Percentiles rank a stretch among this genome's conserved stretches.
Evolutionary conservation across 2,797 vertebrate species (phyloP).

Genomic region (Falco berigora): DNA sequence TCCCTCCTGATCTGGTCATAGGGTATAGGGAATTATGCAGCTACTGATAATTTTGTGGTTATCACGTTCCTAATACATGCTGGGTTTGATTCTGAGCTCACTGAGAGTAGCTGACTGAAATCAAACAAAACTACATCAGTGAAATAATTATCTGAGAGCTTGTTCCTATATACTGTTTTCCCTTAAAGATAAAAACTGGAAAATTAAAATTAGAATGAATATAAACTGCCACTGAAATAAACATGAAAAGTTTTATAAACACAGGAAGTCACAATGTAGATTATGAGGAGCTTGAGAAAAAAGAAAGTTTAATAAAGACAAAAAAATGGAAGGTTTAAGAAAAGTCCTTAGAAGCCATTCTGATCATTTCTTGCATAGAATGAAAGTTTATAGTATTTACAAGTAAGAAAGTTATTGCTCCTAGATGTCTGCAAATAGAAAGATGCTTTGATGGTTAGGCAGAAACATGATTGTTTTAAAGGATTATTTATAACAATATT

Average conservation of each 20-base stretch:
- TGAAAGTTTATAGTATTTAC: constrained; percentile 41
- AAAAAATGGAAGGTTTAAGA: constrained; percentile 48
- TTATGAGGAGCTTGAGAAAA: constrained; percentile 60
- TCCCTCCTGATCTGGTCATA: background rate
- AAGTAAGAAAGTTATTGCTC: constrained; percentile 42
- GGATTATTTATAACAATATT: constrained; percentile 25
- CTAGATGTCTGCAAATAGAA: constrained; percentile 62
- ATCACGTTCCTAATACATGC: background rate
- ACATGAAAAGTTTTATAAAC: constrained; percentile 52
- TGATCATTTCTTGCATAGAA: constrained; percentile 45
- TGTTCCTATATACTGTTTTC: background rate
- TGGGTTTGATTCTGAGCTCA: background rate
- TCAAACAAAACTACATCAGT: background rate
- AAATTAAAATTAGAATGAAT: constrained; percentile 48
- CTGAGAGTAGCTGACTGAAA: background rate
- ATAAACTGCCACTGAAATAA: constrained; percentile 54
- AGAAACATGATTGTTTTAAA: constrained; percentile 47
- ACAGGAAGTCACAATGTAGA: constrained; percentile 60
- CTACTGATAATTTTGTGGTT: background rate
- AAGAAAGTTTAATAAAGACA: constrained; percentile 63
- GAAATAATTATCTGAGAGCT: background rate
- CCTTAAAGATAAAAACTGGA: constrained; percentile 17
- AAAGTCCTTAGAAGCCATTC: constrained; percentile 57
- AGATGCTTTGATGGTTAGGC: constrained; percentile 56
- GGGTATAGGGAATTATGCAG: background rate